Conservation (phyloP, 30 jellyfish, hydroid and myxozoan genomes). For the Clytia hemisphaerica region DNA sequence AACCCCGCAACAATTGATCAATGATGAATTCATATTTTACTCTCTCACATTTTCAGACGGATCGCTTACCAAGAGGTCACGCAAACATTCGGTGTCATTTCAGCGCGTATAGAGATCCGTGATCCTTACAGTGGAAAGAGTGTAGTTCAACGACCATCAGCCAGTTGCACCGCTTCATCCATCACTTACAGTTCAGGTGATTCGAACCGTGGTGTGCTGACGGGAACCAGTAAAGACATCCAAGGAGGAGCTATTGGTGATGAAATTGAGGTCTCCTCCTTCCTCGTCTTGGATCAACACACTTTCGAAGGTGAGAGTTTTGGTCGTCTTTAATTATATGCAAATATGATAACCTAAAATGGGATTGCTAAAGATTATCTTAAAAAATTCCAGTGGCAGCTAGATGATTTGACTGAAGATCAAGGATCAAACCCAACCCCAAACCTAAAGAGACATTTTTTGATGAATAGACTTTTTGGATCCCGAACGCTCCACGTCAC, state of each 20-base stretch:
- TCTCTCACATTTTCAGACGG: slow-evolving; percentile 63
- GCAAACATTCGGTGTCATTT: slow-evolving; percentile 84
- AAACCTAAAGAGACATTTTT: no score
- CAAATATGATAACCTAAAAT: no score
- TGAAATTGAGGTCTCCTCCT: slow-evolving; percentile 67
- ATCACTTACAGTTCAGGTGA: slow-evolving; percentile 55
- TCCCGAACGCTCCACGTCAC: no score
- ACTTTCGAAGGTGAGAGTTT: slow-evolving; percentile 81
- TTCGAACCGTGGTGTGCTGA: slow-evolving; percentile 34
- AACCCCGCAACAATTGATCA: no score
- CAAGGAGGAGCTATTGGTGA: slow-evolving; percentile 64
- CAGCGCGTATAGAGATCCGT: slow-evolving; percentile 63
- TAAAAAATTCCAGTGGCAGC: no score
- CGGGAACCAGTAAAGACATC: slow-evolving; percentile 61
- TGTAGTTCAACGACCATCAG: slow-evolving; percentile 73
- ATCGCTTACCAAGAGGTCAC: slow-evolving; percentile 94
- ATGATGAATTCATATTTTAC: no score
- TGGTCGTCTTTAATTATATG: no score
- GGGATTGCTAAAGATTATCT: no score
- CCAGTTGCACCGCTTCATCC: slow-evolving; percentile 70
- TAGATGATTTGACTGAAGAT: no score
- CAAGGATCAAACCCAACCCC: no score
- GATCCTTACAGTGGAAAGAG: slow-evolving; percentile 70
- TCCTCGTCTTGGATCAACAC: slow-evolving; percentile 80
- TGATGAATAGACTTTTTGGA: no score